Percentiles rank a stretch among this genome's conserved stretches.
Conservation (phyloP, 1,140 invertebrate species). For the Pseudoatta argentina region DNA sequence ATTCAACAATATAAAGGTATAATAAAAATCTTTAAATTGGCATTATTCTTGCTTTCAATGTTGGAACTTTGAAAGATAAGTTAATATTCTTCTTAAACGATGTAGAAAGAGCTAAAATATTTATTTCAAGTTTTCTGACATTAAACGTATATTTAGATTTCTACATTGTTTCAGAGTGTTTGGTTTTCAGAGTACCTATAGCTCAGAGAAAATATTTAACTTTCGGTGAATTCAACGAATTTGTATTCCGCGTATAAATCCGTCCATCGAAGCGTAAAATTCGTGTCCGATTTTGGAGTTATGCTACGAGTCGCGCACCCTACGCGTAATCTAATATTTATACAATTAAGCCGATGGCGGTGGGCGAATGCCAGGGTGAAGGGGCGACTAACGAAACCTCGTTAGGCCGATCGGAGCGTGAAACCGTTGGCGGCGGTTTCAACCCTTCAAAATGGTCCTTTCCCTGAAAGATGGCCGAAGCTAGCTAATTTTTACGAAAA, state of each 20-base stretch:
- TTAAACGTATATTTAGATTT: slow-evolving; percentile 19
- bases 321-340: slow-evolving; percentile 84
- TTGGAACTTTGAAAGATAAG: background rate
- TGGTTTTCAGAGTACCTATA: slow-evolving; percentile 1
- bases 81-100: background rate
- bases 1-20: no score
- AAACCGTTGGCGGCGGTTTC: slow-evolving; percentile 77
- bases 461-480: slow-evolving; percentile 78
- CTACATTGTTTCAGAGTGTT: background rate
- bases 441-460: slow-evolving; percentile 80
- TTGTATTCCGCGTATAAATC: slow-evolving; percentile 35
- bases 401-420: slow-evolving; percentile 83
- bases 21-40: no score
- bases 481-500: slow-evolving; percentile 78
- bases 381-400: slow-evolving; percentile 77
- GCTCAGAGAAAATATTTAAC: slow-evolving; percentile 41
- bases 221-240: slow-evolving; percentile 21
- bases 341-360: slow-evolving; percentile 82
- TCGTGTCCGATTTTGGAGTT: slow-evolving; percentile 66
- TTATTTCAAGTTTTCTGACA: background rate
- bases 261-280: slow-evolving; percentile 13
- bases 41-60: background rate
- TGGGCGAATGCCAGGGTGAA: slow-evolving; percentile 60
- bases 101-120: background rate
- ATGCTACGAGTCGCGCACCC: slow-evolving; percentile 51